phyloP scores from a whole-genome alignment of 2,888 invertebrate genomes.

The Pristionchus arcanus region DNA sequence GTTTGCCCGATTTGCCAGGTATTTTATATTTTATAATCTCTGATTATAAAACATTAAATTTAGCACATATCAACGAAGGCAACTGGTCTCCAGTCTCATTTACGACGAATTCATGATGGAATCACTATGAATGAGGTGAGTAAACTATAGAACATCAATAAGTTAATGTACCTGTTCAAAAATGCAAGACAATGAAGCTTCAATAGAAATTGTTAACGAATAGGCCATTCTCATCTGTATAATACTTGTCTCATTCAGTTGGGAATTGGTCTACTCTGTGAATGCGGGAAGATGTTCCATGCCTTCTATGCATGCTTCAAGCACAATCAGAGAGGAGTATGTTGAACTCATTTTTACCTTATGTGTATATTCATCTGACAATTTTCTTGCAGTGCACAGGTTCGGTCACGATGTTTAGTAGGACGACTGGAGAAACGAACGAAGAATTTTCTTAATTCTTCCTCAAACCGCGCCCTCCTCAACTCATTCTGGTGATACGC shows the following conservation, averaged over 20 bases:
- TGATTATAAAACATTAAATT: not conserved
- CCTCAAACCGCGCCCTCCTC: too few species aligned
- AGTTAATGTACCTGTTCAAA: too few species aligned
- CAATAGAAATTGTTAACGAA: too few species aligned
- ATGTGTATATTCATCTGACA: not conserved
- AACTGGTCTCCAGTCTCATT: not conserved
- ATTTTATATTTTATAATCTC: not conserved
- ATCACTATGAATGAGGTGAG: constrained; percentile 7
- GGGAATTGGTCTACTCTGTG: constrained; percentile 4
- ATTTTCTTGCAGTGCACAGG: not conserved
- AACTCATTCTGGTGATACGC: too few species aligned
- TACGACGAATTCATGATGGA: constrained; percentile 16
- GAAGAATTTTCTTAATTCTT: not conserved
- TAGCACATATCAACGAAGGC: constrained; percentile 15
- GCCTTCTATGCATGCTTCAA: constrained; percentile 9
- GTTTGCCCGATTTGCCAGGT: constrained; percentile 1
- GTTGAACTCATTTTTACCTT: not conserved
- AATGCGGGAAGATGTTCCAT: constrained; percentile 14
- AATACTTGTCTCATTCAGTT: not conserved
- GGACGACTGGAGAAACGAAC: not conserved
- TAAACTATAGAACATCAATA: too few species aligned
- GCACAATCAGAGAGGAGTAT: not conserved
- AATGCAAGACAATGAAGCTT: not conserved
- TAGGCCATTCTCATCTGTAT: not conserved
- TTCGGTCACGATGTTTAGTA: not conserved